phyloP scores from a whole-genome alignment of 1,140 invertebrate genomes.

The Sminthurinus signatus region DNA sequence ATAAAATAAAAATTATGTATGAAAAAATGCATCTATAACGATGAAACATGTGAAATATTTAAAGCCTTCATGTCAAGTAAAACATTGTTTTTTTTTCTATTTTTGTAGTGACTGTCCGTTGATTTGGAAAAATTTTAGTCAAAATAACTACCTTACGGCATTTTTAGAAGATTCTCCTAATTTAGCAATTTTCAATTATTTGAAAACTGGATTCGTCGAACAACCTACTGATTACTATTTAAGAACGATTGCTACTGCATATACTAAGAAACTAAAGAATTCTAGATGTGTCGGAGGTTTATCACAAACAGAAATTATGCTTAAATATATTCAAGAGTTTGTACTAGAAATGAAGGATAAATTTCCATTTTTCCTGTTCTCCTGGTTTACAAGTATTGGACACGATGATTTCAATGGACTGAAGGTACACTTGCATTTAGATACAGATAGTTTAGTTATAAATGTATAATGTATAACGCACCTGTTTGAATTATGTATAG shows the following conservation, averaged over 20 bases:
- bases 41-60: too few relatives aligned
- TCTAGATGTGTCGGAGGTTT: constrained; percentile 18
- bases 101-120: constrained; percentile 47
- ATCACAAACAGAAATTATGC: constrained; percentile 26
- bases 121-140: constrained; percentile 47
- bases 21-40: too few relatives aligned
- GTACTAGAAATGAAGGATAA: neutral
- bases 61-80: too few relatives aligned
- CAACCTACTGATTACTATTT: too few relatives aligned
- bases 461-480: too few relatives aligned
- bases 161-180: constrained; percentile 47
- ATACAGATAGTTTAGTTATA: too few relatives aligned
- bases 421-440: too few relatives aligned
- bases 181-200: constrained; percentile 47
- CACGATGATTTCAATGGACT: constrained; percentile 39
- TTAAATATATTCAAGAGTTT: constrained; percentile 26
- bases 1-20: too few relatives aligned
- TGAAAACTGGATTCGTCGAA: constrained; percentile 13
- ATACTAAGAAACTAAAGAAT: too few relatives aligned
- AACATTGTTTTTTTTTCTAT: too few relatives aligned
- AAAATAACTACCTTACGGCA: constrained; percentile 45
- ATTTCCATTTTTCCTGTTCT: constrained; percentile 34
- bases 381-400: constrained; percentile 35
- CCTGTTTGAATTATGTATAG: too few relatives aligned
- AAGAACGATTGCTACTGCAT: neutral